A percentile compares a stretch with the other conserved stretches of the same genome.
Conservation (phyloP, 2,888 invertebrate genomes). For the Cerastis leucographa region DNA sequence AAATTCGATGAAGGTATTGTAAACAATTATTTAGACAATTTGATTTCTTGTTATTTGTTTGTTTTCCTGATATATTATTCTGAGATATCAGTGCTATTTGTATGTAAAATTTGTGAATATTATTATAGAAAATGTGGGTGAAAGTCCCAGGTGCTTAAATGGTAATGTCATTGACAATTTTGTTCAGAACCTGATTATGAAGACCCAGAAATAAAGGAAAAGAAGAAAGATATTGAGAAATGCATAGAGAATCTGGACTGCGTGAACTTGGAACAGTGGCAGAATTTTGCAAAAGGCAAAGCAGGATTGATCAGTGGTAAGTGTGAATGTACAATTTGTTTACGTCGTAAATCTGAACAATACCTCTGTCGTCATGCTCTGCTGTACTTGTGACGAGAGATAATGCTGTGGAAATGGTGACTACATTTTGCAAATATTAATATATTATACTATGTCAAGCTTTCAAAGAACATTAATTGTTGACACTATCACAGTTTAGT, state of each 20-base stretch:
- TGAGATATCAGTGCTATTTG: slow-evolving; percentile 36
- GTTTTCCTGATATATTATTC: slow-evolving; percentile 42
- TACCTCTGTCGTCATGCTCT: slow-evolving; percentile 28
- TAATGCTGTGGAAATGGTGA: slow-evolving; percentile 6
- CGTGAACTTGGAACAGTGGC: slow-evolving; percentile 90
- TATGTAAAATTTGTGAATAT: neutral
- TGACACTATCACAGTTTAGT: no score
- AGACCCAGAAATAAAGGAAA: slow-evolving; percentile 91
- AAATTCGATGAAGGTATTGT: slow-evolving; percentile 93
- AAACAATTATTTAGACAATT: slow-evolving; percentile 76
- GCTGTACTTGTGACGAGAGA: slow-evolving; percentile 23
- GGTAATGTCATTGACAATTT: slow-evolving; percentile 63
- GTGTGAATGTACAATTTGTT: slow-evolving; percentile 52
- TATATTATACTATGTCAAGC: neutral
- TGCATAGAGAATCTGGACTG: slow-evolving; percentile 87
- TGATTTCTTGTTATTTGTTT: slow-evolving; percentile 68
- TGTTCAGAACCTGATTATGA: slow-evolving; percentile 90
- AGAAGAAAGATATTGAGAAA: slow-evolving; percentile 91
- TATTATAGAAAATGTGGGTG: slow-evolving; percentile 58
- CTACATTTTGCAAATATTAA: slow-evolving; percentile 4
- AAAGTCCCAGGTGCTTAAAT: slow-evolving; percentile 67
- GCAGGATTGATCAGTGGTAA: slow-evolving; percentile 93
- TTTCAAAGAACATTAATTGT: neutral
- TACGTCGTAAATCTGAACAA: slow-evolving; percentile 46
- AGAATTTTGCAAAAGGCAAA: slow-evolving; percentile 91